A percentile compares a stretch with the other conserved stretches of the same genome.
These are phyloP conservation scores for Hypotaenidia okinawae DNA, from an alignment of 2,797 vertebrate species.

Conservation along the genomic window DNA sequence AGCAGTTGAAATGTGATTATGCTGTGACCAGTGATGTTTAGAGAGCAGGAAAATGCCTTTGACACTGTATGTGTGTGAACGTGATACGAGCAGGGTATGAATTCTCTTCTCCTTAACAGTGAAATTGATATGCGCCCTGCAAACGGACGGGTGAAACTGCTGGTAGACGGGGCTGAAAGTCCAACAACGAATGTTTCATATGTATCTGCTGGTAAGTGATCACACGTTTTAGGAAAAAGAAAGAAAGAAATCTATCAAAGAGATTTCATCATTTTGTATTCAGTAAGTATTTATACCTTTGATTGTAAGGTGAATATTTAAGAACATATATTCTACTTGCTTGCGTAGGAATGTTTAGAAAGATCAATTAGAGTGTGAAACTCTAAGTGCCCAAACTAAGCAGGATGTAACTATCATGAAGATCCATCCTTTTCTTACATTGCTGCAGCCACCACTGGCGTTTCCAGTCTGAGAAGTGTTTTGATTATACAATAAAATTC, in stretches of 20 bases:
- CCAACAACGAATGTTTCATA: conserved; percentile 61
- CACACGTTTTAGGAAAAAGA: not conserved
- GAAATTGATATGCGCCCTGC: conserved; percentile 74
- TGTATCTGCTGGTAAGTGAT: conserved; percentile 59
- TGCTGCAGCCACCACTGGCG: not conserved
- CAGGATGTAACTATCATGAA: not conserved
- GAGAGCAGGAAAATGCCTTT: not conserved
- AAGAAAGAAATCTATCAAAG: not conserved
- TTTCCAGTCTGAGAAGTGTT: not conserved
- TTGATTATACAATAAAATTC: not conserved
- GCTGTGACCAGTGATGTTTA: not conserved
- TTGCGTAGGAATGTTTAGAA: not conserved
- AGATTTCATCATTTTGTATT: not conserved
- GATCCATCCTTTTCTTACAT: not conserved
- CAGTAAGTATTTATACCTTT: not conserved
- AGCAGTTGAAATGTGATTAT: not conserved
- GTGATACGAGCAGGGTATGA: not conserved
- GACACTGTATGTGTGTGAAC: not conserved
- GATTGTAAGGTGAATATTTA: not conserved
- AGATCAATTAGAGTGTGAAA: not conserved
- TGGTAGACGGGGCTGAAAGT: conserved; percentile 76
- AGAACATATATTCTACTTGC: not conserved
- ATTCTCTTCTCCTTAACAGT: conserved; percentile 62
- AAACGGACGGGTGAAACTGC: conserved; percentile 34
- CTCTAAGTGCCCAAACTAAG: not conserved